Conservation (phyloP, 1,140 invertebrate genomes). For the Heliconius himera region DNA sequence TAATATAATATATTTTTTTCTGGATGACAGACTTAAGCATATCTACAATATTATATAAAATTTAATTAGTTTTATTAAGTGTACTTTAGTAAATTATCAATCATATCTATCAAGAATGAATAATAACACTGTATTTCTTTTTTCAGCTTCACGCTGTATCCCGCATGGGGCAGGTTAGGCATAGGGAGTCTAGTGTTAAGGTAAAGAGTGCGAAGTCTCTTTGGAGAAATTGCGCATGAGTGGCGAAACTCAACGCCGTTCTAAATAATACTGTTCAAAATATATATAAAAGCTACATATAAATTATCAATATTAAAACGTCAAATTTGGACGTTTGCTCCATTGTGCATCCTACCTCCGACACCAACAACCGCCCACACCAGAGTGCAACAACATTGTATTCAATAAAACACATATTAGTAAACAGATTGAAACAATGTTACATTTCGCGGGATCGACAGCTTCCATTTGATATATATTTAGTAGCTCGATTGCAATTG, state of each 20-base stretch:
- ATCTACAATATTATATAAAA: no score
- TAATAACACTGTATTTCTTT: no score
- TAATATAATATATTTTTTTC: no score
- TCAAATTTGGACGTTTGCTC: not conserved
- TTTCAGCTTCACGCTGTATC: no score
- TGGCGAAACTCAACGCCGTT: no score
- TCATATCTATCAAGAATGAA: not conserved
- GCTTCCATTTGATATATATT: slow-evolving; percentile 5
- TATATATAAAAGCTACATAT: not conserved
- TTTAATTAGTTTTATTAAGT: no score
- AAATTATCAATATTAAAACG: not conserved
- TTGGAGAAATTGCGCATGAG: no score
- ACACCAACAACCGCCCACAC: slow-evolving; percentile 9
- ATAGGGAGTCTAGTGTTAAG: no score
- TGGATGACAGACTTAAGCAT: no score
- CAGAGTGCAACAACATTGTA: slow-evolving; percentile 28
- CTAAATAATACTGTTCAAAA: no score
- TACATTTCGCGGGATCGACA: slow-evolving; percentile 18
- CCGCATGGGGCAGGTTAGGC: no score
- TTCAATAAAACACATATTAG: slow-evolving; percentile 19
- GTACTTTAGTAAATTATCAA: not conserved
- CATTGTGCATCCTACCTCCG: slow-evolving; percentile 5
- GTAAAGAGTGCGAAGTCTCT: no score
- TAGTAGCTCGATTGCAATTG: not conserved
- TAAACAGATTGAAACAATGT: slow-evolving; percentile 27